Evolutionary conservation across 1,140 invertebrate genomes (phyloP), one percentile per base, ranked within the genome.

Genomic region (Zaprionus vittiger): DNA sequence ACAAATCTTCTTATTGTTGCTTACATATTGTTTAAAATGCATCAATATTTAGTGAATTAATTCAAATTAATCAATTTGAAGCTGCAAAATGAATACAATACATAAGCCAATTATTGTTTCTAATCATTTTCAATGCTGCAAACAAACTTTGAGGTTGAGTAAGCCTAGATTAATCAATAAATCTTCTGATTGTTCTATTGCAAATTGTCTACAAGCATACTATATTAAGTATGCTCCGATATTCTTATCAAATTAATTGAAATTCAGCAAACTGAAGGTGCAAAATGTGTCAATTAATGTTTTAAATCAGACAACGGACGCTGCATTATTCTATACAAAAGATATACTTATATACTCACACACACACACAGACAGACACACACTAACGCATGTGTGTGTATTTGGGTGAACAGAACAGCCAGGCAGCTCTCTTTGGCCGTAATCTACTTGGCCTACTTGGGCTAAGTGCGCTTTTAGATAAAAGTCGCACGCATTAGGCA

Each of bases 381-480:
- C 17, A 57, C 24, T 70, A 9, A 31, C 20, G 34, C 47, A 44
- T 63, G 17, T 52, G 26, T 68, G 34, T 68, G 34, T 66, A 26
- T 55, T 24, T 49, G 26, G 54, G 11, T 41, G 26, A 71, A 54
- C 31, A 61, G 64, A 7, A 74, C 4, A 41, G 38, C 38, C 38
- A 52, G 20, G 79, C 72, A 83, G 79, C 81, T 76, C 24, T 24
- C 84, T 79, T 68, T 52, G 73, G 81, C 44, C 71, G 68, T 89
- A 90, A 89, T 89, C 85, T 89, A 89, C 84, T 89, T 89, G 84
- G 84, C 85, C 84, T 90, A 89, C 84, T 89, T 89, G 81, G 84
- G 75, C 85, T 89, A 89, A 89, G 84, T 89, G 84, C 75, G 84
- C 84, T 89, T 89, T 89, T 90, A 89, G 81, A 90, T 89, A 89